A percentile compares a stretch with the other conserved stretches of the same genome.
Evolutionary conservation across 2,113 vertebrate species (phyloP).

Genomic region (Malurus melanocephalus): DNA sequence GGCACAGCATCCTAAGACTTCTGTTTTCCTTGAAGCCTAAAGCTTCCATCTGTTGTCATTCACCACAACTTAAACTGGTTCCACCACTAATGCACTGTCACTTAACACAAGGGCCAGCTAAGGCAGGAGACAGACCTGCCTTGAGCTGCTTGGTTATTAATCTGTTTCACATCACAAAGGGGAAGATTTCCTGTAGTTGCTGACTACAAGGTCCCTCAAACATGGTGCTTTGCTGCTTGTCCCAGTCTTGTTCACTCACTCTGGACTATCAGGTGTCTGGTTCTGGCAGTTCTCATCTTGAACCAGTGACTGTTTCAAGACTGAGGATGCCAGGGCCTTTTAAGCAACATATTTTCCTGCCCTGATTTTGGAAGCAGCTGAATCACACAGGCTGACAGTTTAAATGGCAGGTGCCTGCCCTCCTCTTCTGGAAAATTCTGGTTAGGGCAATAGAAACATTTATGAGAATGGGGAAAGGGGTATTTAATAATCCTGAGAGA

Average conservation of each 20-base stretch:
- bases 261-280: not conserved
- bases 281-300: not conserved
- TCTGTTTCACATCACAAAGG: not conserved
- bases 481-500: not conserved
- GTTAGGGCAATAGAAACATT: not conserved
- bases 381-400: not conserved
- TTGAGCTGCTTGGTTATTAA: not conserved
- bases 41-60: not conserved
- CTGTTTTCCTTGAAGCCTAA: not conserved
- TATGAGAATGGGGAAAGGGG: not conserved
- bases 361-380: not conserved
- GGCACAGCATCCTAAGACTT: not conserved
- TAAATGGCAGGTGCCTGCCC: not conserved
- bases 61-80: constrained; percentile 32
- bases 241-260: not conserved
- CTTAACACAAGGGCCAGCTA: not conserved
- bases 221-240: not conserved
- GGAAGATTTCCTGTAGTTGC: not conserved
- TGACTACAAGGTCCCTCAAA: not conserved
- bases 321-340: not conserved
- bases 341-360: fast-evolving
- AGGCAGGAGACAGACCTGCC: not conserved
- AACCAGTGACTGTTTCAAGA: not conserved
- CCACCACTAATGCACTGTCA: not conserved
- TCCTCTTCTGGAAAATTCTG: not conserved